Base-by-base conservation (phyloP, 1,140 invertebrate species). In the Drosophila ficusphila region DNA sequence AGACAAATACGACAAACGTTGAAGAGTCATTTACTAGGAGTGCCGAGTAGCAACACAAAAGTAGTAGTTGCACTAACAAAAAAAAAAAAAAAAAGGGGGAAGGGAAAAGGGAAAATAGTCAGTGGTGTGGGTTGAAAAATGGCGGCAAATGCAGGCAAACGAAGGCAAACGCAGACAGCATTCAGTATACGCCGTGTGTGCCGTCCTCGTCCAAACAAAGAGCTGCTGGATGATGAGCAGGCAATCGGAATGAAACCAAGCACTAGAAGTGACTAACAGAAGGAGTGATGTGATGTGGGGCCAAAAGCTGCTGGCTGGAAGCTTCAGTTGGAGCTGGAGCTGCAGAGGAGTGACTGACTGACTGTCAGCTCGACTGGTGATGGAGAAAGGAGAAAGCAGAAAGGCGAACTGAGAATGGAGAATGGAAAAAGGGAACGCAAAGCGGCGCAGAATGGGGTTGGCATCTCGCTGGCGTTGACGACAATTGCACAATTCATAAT, bases 401-500 rank as follows among this genome's bases (percentile, higher is more conserved):
- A n/a, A n/a, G n/a, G n/a, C n/a, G n/a, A n/a, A n/a, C n/a, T 14
- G 33, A 14, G 7, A 38, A 16, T 33, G 29, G 27, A 7, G 14
- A 51, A 34, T 21, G 48, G 27, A 46, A 46, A 27, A 14, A 2
- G 42, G 42, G 23, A 16, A 58, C 25, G 38, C 16, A 62, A 54
- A 44, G 34, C 21, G 60, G 23, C 18, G 29, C n/a, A 19, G 42
- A 64, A 64, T 56, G 36, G 49, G 51, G 33, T 16, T 61, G 52
- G 39, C 70, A 42, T 46, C 57, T 72, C 65, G 72, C 60, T 88
- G 77, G 81, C 73, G 76, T 77, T 74, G 82, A 86, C 77, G 77
- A 86, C 81, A 86, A 86, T 86, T 86, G 81, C 77, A 88, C 81
- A 86, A 86, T 86, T 86, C 82, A 88, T 86, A 86, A 86, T 86